Evolutionary conservation across 1,140 invertebrate genomes (phyloP).

Genomic region (Akabosia matsudoensis): DNA sequence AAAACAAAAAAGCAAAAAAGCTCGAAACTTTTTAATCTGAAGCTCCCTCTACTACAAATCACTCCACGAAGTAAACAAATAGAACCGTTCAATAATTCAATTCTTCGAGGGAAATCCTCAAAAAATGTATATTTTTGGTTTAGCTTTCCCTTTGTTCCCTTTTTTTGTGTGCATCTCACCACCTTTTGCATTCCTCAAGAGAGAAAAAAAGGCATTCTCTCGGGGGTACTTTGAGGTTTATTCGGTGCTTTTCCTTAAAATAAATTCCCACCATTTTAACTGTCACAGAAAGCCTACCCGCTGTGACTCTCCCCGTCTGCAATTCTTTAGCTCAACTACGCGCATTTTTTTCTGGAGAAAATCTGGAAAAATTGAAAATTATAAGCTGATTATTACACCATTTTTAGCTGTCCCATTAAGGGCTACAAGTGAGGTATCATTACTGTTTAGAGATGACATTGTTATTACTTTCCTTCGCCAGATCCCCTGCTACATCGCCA

Average conservation of each 20-base stretch:
- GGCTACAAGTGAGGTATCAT: no score
- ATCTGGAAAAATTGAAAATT: neutral
- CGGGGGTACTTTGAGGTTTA: constrained; percentile 6
- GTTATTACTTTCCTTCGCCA: neutral
- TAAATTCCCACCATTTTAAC: neutral
- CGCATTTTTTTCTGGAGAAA: no score
- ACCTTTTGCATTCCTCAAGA: constrained; percentile 4
- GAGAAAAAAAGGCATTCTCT: neutral
- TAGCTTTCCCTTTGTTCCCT: no score
- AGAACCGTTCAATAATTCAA: no score
- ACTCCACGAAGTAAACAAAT: no score
- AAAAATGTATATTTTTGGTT: no score
- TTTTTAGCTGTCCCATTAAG: neutral
- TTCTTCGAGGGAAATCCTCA: no score
- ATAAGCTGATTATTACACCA: neutral
- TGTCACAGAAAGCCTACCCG: neutral
- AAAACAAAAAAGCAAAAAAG: no score
- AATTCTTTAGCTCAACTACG: neutral
- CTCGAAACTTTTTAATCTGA: no score
- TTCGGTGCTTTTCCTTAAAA: neutral
- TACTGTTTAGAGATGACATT: neutral
- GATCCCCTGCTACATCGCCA: neutral
- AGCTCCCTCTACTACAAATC: no score
- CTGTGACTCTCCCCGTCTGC: neutral
- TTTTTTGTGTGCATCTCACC: no score